Conservation (phyloP, 2,113 vertebrate genomes). For the Callionymus lyra region DNA sequence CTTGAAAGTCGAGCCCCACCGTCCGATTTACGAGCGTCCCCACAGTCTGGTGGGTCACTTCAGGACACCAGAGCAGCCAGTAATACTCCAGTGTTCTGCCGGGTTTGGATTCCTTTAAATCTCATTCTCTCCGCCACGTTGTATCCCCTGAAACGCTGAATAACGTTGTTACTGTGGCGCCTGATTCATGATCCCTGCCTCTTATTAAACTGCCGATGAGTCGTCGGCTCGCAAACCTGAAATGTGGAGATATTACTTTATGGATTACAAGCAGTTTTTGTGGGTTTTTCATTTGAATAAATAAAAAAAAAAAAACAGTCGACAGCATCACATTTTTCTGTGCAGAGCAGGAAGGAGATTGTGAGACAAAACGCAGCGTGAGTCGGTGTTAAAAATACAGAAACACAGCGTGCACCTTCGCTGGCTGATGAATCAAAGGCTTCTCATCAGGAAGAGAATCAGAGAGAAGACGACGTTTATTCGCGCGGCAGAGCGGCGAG, state of each 20-base stretch:
- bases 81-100: too few species aligned
- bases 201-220: constrained; percentile 8
- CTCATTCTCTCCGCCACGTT: too few species aligned
- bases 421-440: constrained; percentile 4
- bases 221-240: constrained; percentile 7
- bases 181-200: constrained; percentile 12
- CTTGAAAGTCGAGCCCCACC: not conserved
- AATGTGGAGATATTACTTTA: constrained; percentile 5
- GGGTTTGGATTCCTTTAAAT: too few species aligned
- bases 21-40: constrained; percentile 1
- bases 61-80: too few species aligned
- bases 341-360: not conserved
- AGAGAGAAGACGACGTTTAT: constrained; percentile 4
- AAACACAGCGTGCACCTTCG: constrained; percentile 9
- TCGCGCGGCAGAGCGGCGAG: not conserved
- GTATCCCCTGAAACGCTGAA: too few species aligned
- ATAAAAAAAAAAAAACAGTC: not conserved
- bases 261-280: constrained; percentile 8
- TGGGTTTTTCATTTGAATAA: constrained; percentile 2
- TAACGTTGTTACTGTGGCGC: too few species aligned
- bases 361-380: constrained; percentile 18
- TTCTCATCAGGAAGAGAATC: constrained; percentile 9
- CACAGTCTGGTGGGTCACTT: too few species aligned
- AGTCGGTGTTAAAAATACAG: constrained; percentile 9
- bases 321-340: not conserved